phyloP scores from a whole-genome alignment of 1,140 invertebrate genomes.

The Maconellicoccus hirsutus region DNA sequence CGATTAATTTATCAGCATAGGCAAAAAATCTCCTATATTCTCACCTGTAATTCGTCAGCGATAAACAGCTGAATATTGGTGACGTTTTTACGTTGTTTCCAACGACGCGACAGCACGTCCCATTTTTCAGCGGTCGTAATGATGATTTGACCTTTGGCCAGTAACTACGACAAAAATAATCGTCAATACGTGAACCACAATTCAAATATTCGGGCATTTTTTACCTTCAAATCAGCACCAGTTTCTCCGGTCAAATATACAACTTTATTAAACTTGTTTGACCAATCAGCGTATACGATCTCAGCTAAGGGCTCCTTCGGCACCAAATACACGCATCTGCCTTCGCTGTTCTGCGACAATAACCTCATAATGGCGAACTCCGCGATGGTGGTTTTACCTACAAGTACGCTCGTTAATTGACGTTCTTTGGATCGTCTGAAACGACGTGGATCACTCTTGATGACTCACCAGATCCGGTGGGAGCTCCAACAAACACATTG shows the following conservation, averaged over 20 bases:
- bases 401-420: no score
- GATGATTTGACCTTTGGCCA: constrained; percentile 87
- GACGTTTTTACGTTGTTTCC: constrained; percentile 98
- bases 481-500: constrained; percentile 96
- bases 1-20: not conserved
- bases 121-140: constrained; percentile 96
- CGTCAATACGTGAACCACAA: no score
- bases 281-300: constrained; percentile 83
- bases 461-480: constrained; percentile 61
- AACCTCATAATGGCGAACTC: constrained; percentile 92
- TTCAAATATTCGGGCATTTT: no score
- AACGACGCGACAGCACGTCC: constrained; percentile 94
- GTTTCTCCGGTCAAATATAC: constrained; percentile 96
- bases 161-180: constrained; percentile 29
- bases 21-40: no score
- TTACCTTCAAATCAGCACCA: constrained; percentile 86
- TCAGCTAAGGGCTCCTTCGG: constrained; percentile 86
- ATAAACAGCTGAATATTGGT: constrained; percentile 96
- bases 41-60: constrained; percentile 88
- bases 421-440: no score
- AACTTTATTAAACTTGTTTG: constrained; percentile 83
- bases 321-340: constrained; percentile 84
- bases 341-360: constrained; percentile 58
- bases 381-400: constrained; percentile 88
- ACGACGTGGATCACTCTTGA: not conserved